Evolutionary conservation across 2,888 invertebrate genomes (phyloP), one percentile per base, ranked within the genome.

Genomic region (Chloromyia formosa): DNA sequence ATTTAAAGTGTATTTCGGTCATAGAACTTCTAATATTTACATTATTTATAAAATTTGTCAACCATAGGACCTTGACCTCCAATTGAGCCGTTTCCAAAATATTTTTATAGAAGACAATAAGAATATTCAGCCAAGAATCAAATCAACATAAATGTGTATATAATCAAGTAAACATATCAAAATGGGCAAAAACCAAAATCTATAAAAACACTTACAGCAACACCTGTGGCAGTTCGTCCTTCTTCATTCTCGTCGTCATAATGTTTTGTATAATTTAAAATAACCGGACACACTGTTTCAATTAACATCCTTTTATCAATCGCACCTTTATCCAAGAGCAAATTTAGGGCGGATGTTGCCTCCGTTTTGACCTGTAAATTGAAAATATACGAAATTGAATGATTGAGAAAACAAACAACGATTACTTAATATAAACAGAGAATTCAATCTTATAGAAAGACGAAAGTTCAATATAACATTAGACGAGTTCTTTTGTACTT

Each of bases 231-330:
- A 73, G 71, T 68, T 42, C 69, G 54, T 35, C 74, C 68, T 40
- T 35, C 35, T 64, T 71, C 45, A 22, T 14, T 68, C 45, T 60
- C 64, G 22, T 58, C 61, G 27, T 73, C 73, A 10, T 60, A 73
- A 40, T 69, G 12, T 40, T 66, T 74, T 64, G 62, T 66, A 45
- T 69, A 64, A 20, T 60, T 58, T 60, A 75, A 22, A 58, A 77
- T 73, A 12, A 68, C 61, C 16, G 77, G 75, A 71, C 74, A 75
- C 16, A 74, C 61, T 73, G 60, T 74, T n/a, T 74, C 74, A 35
- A 74, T 74, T 49, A 77, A 71, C 27, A 54, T 54, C 58, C 74
- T 74, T 64, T 68, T 62, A 74, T 75, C 74, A 74, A 72, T 73
- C 23, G 75, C 54, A 60, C 71, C 58, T 60, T 74, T 69, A 35